Conservation (phyloP, 2,888 invertebrate species). For the Diarsia rubi region DNA sequence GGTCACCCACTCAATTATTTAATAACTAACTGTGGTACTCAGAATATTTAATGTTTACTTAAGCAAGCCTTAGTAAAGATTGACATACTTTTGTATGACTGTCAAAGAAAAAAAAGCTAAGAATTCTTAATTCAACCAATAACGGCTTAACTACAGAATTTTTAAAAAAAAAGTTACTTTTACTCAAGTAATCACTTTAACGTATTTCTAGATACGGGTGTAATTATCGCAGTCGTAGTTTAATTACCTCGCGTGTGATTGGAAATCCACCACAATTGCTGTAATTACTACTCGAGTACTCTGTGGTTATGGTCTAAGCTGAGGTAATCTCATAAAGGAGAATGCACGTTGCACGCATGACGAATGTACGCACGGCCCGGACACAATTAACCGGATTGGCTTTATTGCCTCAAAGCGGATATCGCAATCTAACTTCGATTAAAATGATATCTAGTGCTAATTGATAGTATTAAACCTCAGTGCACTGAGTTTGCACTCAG, state of each 20-base stretch:
- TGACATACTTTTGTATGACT: too few species aligned
- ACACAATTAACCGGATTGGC: slow-evolving; percentile 20
- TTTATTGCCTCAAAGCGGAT: slow-evolving; percentile 22
- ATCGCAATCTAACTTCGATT: slow-evolving; percentile 35
- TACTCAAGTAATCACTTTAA: too few species aligned
- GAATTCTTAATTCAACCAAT: too few species aligned
- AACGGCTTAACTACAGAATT: too few species aligned
- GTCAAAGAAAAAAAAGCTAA: too few species aligned
- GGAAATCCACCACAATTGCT: slow-evolving; percentile 48
- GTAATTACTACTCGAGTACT: slow-evolving; percentile 56
- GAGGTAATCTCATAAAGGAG: slow-evolving; percentile 51
- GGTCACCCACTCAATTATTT: too few species aligned
- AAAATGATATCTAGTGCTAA: slow-evolving; percentile 13
- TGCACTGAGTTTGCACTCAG: too few species aligned
- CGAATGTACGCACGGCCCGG: background rate
- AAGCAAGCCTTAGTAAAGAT: too few species aligned
- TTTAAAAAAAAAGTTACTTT: too few species aligned
- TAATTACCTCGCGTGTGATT: slow-evolving; percentile 62
- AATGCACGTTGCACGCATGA: slow-evolving; percentile 8
- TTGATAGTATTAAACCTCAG: background rate
- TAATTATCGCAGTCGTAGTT: background rate
- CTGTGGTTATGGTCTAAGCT: slow-evolving; percentile 52
- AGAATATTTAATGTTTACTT: too few species aligned
- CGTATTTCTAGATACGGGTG: too few species aligned
- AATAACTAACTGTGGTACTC: too few species aligned